phyloP scores from a whole-genome alignment of 2,113 vertebrate species.

The Macrotis lagotis region DNA sequence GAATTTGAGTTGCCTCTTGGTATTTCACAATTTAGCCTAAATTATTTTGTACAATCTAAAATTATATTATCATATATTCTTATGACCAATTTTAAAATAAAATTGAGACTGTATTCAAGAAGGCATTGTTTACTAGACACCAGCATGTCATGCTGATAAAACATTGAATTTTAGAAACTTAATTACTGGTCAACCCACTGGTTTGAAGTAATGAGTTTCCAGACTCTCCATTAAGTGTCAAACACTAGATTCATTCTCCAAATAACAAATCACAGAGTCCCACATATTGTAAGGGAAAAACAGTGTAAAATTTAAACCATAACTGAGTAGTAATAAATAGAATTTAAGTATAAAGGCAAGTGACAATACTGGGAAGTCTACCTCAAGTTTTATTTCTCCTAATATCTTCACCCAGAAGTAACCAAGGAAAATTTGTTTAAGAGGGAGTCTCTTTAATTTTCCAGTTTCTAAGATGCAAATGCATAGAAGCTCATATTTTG shows the following conservation, averaged over 20 bases:
- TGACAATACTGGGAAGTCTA: conserved; percentile 32
- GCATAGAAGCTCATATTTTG: conserved; percentile 37
- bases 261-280: background rate
- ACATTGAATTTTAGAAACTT: background rate
- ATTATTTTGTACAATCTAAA: background rate
- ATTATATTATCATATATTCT: background rate
- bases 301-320: background rate
- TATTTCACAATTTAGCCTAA: background rate
- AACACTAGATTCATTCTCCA: background rate
- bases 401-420: background rate
- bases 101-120: background rate
- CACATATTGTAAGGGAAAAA: background rate
- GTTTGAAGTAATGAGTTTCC: background rate
- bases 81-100: conserved; percentile 30
- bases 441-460: conserved; percentile 18
- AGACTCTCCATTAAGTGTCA: background rate
- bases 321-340: background rate
- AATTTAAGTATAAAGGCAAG: background rate
- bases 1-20: background rate
- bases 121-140: conserved; percentile 3
- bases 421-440: conserved; percentile 8
- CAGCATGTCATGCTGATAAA: background rate
- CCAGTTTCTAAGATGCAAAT: conserved; percentile 44
- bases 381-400: conserved; percentile 15
- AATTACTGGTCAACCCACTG: background rate